A percentile compares a stretch with the other conserved stretches of the same genome.
Conservation (phyloP, 2,888 invertebrate genomes). For the Mactromeris polynyma region DNA sequence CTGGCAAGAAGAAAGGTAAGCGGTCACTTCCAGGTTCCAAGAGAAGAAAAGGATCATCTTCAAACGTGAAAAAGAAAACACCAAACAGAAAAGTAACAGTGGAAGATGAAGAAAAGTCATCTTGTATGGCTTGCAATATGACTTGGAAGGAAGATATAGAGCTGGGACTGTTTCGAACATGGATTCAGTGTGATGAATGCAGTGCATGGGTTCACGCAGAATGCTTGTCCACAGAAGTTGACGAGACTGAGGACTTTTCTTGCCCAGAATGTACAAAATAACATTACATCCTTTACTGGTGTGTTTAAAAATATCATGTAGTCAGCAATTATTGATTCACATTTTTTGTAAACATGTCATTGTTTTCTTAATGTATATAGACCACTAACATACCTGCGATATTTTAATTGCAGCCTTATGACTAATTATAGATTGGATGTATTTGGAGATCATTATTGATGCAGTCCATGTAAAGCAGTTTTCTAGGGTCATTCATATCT, state of each 20-base stretch:
- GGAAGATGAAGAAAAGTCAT: not conserved
- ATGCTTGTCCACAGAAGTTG: not conserved
- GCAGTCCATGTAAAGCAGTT: too few relatives aligned
- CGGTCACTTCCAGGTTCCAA: not conserved
- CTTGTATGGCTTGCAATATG: conserved; percentile 28
- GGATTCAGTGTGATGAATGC: conserved; percentile 33
- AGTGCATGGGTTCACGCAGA: conserved; percentile 29
- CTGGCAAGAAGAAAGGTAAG: not conserved
- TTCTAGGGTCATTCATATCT: too few relatives aligned
- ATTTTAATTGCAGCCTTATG: too few relatives aligned
- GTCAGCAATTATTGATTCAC: too few relatives aligned
- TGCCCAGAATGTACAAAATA: not conserved
- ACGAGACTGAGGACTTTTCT: not conserved
- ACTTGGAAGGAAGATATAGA: conserved; percentile 21
- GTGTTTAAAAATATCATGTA: too few relatives aligned
- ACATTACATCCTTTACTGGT: too few relatives aligned
- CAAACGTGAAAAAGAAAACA: not conserved
- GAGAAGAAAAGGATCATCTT: not conserved
- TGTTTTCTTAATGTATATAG: too few relatives aligned
- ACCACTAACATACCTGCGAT: too few relatives aligned
- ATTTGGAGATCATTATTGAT: too few relatives aligned
- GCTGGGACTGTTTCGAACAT: not conserved
- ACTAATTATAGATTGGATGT: too few relatives aligned
- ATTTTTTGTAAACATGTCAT: too few relatives aligned
- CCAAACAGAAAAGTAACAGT: not conserved